Percentiles rank a stretch among this genome's conserved stretches.
Evolutionary conservation across 2,113 vertebrate genomes (phyloP).

Genomic region (Eupsittula cactorum): DNA sequence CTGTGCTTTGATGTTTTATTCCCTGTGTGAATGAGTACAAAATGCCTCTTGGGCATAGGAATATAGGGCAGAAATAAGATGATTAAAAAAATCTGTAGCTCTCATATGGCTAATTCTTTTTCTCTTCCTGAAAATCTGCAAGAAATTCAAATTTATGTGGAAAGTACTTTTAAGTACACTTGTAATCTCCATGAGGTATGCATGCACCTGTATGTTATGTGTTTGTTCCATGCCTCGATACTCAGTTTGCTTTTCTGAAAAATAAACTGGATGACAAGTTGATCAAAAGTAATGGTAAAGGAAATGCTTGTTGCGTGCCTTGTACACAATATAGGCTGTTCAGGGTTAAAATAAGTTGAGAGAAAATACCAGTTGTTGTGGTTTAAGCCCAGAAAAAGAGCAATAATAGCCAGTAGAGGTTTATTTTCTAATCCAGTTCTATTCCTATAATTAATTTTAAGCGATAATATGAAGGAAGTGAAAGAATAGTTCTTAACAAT

Average conservation of each 20-base stretch:
- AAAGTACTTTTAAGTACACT: background rate
- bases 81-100: background rate
- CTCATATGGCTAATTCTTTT: background rate
- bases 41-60: background rate
- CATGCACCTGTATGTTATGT: background rate
- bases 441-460: background rate
- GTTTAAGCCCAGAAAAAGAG: background rate
- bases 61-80: background rate
- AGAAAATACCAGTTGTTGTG: background rate
- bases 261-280: background rate
- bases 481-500: background rate
- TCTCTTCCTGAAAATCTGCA: background rate
- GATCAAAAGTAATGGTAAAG: background rate
- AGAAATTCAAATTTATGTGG: background rate
- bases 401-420: background rate
- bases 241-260: background rate
- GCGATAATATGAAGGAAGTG: background rate
- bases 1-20: background rate
- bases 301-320: background rate
- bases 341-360: background rate
- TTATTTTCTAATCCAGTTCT: background rate
- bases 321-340: background rate
- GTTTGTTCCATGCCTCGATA: background rate
- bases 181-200: background rate
- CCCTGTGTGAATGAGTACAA: background rate